These are phyloP conservation scores for Pandion haliaetus DNA, from an alignment of 2,113 vertebrate species.

Conservation along the genomic window DNA sequence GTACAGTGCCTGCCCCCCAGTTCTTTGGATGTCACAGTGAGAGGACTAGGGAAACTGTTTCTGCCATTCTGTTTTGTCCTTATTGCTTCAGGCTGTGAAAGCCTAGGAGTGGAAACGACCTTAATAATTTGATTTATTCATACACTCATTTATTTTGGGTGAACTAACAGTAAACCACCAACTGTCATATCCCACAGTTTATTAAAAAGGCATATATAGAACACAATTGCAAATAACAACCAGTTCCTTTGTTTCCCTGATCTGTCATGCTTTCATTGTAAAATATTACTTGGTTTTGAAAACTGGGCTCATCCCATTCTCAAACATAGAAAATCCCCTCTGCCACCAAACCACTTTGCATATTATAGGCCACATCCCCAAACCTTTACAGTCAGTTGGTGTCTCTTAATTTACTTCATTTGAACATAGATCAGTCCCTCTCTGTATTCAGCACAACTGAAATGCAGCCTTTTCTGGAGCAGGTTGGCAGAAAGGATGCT, in stretches of 20 bases:
- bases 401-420: not conserved
- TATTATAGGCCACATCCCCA: not conserved
- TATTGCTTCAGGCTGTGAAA: not conserved
- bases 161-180: not conserved
- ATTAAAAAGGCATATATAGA: not conserved
- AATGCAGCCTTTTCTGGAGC: not conserved
- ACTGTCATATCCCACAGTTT: not conserved
- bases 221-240: not conserved
- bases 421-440: not conserved
- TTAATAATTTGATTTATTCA: not conserved
- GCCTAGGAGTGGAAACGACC: not conserved
- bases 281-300: not conserved
- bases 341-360: not conserved
- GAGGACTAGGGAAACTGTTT: not conserved
- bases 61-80: not conserved
- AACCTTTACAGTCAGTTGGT: not conserved
- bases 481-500: not conserved
- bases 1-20: fast-evolving
- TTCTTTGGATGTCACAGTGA: not conserved
- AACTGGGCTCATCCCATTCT: not conserved
- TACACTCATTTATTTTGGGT: not conserved
- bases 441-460: not conserved
- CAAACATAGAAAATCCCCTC: not conserved
- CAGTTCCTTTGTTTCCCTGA: not conserved
- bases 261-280: not conserved